These are phyloP conservation scores for Hipparchia semele DNA, from an alignment of 2,888 invertebrate species.

Conservation along the genomic window DNA sequence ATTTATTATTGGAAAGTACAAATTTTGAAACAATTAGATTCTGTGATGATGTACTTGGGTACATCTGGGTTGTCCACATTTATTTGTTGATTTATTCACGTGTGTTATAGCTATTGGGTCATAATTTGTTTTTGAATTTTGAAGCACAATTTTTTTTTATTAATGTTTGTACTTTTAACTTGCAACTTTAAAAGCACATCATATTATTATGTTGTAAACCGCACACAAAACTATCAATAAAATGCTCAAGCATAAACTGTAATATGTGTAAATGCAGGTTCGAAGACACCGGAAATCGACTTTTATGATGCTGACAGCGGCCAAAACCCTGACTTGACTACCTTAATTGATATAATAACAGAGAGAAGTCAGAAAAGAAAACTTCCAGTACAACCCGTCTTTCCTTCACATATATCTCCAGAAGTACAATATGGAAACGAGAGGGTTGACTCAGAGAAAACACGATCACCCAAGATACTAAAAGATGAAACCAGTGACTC, in stretches of 20 bases:
- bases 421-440: constrained; percentile 81
- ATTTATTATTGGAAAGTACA: background rate
- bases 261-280: constrained; percentile 61
- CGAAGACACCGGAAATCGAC: constrained; percentile 75
- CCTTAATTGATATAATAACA: constrained; percentile 51
- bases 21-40: background rate
- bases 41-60: background rate
- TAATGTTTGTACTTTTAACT: background rate
- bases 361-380: constrained; percentile 53
- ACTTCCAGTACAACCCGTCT: constrained; percentile 66
- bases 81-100: background rate
- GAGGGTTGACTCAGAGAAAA: constrained; percentile 66
- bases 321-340: constrained; percentile 53
- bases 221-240: background rate
- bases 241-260: background rate
- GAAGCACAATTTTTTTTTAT: background rate
- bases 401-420: constrained; percentile 71
- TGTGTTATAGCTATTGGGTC: background rate
- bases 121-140: constrained; percentile 1
- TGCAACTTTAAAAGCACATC: background rate
- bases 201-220: background rate
- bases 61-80: background rate
- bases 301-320: constrained; percentile 67
- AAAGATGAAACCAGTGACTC: constrained; percentile 59
- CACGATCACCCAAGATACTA: constrained; percentile 61